These are phyloP conservation scores for Drepana falcataria DNA, from an alignment of 2,888 invertebrate genomes.

Conservation along the genomic window DNA sequence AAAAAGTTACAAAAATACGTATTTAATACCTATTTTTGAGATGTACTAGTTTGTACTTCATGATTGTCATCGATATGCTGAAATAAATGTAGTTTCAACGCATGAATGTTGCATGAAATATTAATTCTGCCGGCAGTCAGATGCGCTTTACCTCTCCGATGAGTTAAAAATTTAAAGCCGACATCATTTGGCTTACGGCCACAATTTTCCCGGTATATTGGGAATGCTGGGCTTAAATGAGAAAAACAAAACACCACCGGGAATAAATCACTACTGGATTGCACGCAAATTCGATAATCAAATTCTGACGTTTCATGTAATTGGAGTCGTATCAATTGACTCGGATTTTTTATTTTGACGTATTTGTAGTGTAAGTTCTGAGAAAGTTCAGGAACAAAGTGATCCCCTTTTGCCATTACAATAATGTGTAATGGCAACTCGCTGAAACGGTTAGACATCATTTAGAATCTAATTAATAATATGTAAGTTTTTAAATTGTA, in stretches of 20 bases:
- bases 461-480: too few relatives aligned
- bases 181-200: slow-evolving; percentile 58
- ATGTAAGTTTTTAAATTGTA: too few relatives aligned
- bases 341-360: too few relatives aligned
- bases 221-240: slow-evolving; percentile 17
- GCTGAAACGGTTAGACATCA: too few relatives aligned
- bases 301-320: too few relatives aligned
- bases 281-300: too few relatives aligned
- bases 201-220: slow-evolving; percentile 22
- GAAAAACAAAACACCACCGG: slow-evolving; percentile 5
- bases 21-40: not conserved
- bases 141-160: slow-evolving; percentile 30
- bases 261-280: not conserved
- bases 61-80: not conserved
- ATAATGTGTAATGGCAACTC: too few relatives aligned
- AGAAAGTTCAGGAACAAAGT: too few relatives aligned
- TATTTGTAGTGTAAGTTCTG: too few relatives aligned
- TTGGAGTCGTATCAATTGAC: too few relatives aligned
- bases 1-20: too few relatives aligned
- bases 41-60: not conserved
- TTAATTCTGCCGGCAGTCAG: slow-evolving; percentile 52
- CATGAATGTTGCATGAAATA: slow-evolving; percentile 33
- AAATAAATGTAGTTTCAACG: slow-evolving; percentile 11
- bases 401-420: too few relatives aligned
- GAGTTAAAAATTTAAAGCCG: slow-evolving; percentile 60